Percentiles rank a stretch among this genome's conserved stretches.
phyloP scores from a whole-genome alignment of 2,797 vertebrate species.

The Eulemur mongoz region DNA sequence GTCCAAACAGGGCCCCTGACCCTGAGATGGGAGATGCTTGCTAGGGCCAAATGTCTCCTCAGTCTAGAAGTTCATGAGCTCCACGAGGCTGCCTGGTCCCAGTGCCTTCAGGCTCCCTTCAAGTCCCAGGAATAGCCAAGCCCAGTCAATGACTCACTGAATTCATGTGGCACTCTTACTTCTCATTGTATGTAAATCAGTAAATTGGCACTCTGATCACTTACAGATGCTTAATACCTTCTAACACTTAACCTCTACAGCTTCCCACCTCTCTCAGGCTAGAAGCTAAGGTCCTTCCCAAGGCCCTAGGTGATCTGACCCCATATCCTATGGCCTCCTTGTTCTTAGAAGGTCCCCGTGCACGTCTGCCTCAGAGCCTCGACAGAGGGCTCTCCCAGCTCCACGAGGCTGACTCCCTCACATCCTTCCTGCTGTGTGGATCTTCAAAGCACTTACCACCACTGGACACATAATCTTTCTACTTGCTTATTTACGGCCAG shows the following conservation, averaged over 20 bases:
- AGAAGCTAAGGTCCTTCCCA: not conserved
- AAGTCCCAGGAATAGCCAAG: not conserved
- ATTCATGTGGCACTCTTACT: not conserved
- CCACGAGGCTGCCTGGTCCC: not conserved
- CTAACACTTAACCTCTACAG: not conserved
- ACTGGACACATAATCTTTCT: not conserved
- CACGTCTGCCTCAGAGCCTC: not conserved
- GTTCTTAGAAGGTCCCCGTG: accelerated
- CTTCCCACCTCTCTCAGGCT: not conserved
- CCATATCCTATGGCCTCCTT: not conserved
- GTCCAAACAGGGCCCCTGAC: not conserved
- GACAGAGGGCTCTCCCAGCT: not conserved
- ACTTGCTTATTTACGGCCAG: not conserved
- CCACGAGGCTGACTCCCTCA: accelerated
- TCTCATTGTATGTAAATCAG: not conserved
- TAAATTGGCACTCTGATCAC: not conserved
- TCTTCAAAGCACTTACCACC: not conserved
- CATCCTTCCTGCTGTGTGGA: not conserved
- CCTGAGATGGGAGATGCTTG: not conserved
- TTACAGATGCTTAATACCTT: not conserved
- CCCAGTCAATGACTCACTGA: not conserved
- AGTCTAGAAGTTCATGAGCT: not conserved
- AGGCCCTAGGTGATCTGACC: not conserved
- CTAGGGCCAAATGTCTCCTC: not conserved
- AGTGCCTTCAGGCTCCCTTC: not conserved